These are phyloP conservation scores for Agapostemon virescens DNA, from an alignment of 2,888 invertebrate genomes.

Conservation along the genomic window DNA sequence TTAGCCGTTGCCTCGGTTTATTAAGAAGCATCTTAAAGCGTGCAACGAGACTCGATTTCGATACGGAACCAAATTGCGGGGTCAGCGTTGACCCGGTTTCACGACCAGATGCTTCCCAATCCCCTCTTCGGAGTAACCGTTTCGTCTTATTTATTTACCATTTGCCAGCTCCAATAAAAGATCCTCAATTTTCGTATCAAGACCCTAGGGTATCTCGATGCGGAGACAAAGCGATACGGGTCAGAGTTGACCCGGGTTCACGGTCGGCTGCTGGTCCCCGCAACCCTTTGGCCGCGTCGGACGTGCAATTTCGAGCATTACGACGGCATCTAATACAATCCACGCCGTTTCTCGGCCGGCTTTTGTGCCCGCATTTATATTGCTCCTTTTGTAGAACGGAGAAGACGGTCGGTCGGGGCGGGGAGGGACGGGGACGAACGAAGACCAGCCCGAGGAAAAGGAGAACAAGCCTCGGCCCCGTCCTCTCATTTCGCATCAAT, in stretches of 20 bases:
- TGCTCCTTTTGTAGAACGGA: conserved; percentile 48
- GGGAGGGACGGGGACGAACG: background rate
- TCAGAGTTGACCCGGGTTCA: conserved; percentile 5
- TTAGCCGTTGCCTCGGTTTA: too few relatives aligned
- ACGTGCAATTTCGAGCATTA: conserved; percentile 66
- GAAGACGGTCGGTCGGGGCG: conserved; percentile 18
- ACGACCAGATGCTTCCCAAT: too few relatives aligned
- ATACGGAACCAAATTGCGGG: too few relatives aligned
- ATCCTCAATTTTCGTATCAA: background rate
- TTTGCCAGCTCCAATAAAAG: background rate
- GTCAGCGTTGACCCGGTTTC: too few relatives aligned
- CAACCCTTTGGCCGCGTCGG: conserved; percentile 40
- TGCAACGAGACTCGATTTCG: too few relatives aligned
- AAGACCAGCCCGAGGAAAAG: conserved; percentile 17
- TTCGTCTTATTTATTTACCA: background rate
- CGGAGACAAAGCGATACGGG: background rate
- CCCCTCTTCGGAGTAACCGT: too few relatives aligned
- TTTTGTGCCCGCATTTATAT: conserved; percentile 61
- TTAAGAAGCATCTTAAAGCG: too few relatives aligned
- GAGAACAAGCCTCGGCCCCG: conserved; percentile 15
- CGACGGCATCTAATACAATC: conserved; percentile 66
- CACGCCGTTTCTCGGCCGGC: conserved; percentile 55
- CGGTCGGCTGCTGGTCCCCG: background rate
- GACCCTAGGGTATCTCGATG: background rate
- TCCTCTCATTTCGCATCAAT: conserved; percentile 51